phyloP scores from a whole-genome alignment of 2,888 invertebrate genomes.

The Pegoplata infirma region DNA sequence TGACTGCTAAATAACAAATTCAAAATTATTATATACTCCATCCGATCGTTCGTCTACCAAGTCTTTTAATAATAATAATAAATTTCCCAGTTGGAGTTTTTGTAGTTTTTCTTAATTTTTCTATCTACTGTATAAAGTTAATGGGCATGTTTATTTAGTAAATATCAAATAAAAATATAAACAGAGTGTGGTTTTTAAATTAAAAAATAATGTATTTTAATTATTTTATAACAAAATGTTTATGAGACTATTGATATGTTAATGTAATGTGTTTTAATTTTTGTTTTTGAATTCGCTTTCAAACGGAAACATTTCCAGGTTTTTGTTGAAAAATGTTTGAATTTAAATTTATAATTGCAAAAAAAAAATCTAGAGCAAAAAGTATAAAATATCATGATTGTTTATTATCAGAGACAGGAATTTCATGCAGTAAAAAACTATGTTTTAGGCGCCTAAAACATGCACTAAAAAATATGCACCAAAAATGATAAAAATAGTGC shows the following conservation, averaged over 20 bases:
- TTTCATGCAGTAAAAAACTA: no score
- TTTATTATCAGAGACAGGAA: no score
- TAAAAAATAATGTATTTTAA: conserved; percentile 51
- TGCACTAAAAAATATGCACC: no score
- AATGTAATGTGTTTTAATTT: conserved; percentile 15
- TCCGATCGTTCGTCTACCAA: neutral
- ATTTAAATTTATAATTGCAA: no score
- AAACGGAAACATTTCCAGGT: conserved; percentile 44
- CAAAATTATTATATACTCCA: conserved; percentile 2
- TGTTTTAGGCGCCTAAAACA: no score
- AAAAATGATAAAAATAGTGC: no score
- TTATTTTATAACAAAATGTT: conserved; percentile 44
- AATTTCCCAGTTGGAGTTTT: conserved; percentile 40
- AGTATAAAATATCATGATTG: no score
- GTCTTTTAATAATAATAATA: conserved; percentile 40
- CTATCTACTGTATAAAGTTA: neutral
- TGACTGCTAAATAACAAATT: conserved; percentile 54
- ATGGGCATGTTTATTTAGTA: neutral
- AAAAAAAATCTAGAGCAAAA: no score
- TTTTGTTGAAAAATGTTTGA: conserved; percentile 8
- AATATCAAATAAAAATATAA: no score
- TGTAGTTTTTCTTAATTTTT: neutral
- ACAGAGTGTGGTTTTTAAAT: conserved; percentile 34
- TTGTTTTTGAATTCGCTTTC: no score
- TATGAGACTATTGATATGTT: conserved; percentile 13